Evolutionary conservation across 2,113 vertebrate species (phyloP).

Genomic region (Antechinus stuartii): DNA sequence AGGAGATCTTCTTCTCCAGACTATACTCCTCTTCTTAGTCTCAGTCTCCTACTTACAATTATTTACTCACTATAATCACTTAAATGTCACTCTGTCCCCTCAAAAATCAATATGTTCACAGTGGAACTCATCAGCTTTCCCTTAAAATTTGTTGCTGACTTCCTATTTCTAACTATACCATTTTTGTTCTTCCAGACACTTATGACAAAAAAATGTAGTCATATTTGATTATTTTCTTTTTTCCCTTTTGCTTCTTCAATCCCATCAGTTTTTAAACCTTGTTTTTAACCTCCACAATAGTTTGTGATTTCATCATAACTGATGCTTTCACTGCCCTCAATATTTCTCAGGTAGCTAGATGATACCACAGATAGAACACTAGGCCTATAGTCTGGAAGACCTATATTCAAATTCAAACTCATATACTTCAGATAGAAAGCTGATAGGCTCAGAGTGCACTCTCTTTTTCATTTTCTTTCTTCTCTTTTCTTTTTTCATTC

Average conservation of each 20-base stretch:
- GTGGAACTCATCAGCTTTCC: not conserved
- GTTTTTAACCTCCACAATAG: not conserved
- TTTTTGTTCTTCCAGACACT: not conserved
- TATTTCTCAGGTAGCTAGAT: not conserved
- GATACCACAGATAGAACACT: too few relatives aligned
- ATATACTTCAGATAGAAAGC: not conserved
- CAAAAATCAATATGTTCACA: not conserved
- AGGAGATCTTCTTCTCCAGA: not conserved
- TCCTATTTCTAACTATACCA: not conserved
- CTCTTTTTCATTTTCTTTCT: not conserved
- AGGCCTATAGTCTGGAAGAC: not conserved
- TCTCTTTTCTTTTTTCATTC: not conserved
- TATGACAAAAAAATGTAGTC: not conserved
- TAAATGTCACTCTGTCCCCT: not conserved
- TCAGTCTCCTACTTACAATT: not conserved
- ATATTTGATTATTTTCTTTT: not conserved
- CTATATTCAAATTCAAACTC: not conserved
- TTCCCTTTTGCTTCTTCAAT: not conserved
- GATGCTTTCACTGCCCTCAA: not conserved
- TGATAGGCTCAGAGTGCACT: not conserved
- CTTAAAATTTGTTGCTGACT: not conserved
- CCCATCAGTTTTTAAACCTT: not conserved
- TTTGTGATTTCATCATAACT: not conserved
- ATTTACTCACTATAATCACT: not conserved
- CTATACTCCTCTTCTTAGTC: not conserved